Evolutionary conservation across 2,113 vertebrate species (phyloP), one percentile per base, ranked within the genome.

Genomic region (Callorhinus ursinus): DNA sequence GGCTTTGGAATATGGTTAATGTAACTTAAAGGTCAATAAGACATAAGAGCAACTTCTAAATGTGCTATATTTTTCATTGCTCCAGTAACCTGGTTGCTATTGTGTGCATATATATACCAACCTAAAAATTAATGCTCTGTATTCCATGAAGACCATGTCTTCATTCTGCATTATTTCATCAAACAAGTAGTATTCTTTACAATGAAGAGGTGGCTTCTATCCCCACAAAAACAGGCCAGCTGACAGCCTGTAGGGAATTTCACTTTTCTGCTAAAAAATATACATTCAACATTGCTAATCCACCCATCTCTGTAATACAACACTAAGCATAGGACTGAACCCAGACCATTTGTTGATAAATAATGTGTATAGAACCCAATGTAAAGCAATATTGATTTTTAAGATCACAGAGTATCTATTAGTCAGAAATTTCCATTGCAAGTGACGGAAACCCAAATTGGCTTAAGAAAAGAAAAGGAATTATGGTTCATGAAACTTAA

Each of bases 381-480:
- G 26, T 39, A 51, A 90, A 90, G 15, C 36, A 69, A 89, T n/a
- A 65, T 11, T 92, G 92, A 79, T 31, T 95, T 77, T 80, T 72
- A 79, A 96, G 36, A n/a, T 81, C 65, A 92, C 28, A 71, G 49
- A 81, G 12, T 80, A 13, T 51, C 22, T 42, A 22, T 95, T 51
- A 53, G 16, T 65, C 67, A 69, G 57, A 36, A 81, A 82, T 63
- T 85, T 96, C 42, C 21, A 84, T 89, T 69, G 19, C n/a, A 90
- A 71, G 84, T 85, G 57, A 86, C 9, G 28, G 11, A 79, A 94
- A 86, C 24, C 31, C 71, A 89, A 46, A 39, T 1, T 89, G 39
- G 12, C 39, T 92, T 85, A 85, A 88, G 55, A 84, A 51, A 92
- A 92, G 22, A 88, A 95, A 90, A 80, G 5, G 61, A 91, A 36